Conservation (phyloP, 2,888 invertebrate species). For the Cybosia mesomella region DNA sequence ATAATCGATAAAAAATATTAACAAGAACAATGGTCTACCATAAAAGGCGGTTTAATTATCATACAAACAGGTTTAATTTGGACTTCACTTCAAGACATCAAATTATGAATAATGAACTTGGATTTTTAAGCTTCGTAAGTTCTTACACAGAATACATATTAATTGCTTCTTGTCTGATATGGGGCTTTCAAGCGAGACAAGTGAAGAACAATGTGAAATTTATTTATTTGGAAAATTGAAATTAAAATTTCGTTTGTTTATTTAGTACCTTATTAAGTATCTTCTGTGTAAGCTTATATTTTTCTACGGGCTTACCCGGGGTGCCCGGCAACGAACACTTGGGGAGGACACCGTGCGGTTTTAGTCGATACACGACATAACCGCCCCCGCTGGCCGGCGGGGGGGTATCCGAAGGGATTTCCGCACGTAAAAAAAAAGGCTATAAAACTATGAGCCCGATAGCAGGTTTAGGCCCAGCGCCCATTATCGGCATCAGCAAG, state of each 20-base stretch:
- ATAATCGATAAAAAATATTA: slow-evolving; percentile 46
- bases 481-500: too few relatives aligned
- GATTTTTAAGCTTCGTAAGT: slow-evolving; percentile 79
- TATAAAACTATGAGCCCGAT: too few relatives aligned
- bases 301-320: too few relatives aligned
- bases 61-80: slow-evolving; percentile 74
- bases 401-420: too few relatives aligned
- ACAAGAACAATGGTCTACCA: slow-evolving; percentile 71
- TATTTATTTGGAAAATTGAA: not conserved
- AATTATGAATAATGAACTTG: slow-evolving; percentile 81
- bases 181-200: slow-evolving; percentile 47
- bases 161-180: slow-evolving; percentile 58
- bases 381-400: too few relatives aligned
- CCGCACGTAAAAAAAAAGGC: too few relatives aligned
- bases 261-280: not conserved
- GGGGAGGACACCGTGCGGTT: too few relatives aligned
- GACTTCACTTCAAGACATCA: slow-evolving; percentile 70
- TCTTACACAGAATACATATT: slow-evolving; percentile 1
- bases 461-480: too few relatives aligned
- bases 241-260: not conserved
- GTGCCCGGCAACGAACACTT: too few relatives aligned
- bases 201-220: not conserved
- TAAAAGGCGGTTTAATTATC: slow-evolving; percentile 72
- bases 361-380: too few relatives aligned
- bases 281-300: too few relatives aligned